phyloP scores from a whole-genome alignment of 2,797 vertebrate species.

The Gorsachius magnificus region DNA sequence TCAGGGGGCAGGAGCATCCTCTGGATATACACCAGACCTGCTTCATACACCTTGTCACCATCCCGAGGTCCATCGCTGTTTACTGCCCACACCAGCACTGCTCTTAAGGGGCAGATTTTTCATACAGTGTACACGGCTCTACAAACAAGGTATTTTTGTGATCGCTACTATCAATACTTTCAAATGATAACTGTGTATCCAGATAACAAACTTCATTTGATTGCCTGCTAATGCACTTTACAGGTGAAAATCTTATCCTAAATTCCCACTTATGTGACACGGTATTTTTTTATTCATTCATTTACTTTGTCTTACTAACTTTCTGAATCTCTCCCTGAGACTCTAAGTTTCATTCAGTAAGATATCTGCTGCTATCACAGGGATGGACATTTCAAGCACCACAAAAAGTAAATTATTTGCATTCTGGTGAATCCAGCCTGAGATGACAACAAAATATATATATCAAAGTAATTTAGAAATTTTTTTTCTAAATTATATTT shows the following conservation, averaged over 20 bases:
- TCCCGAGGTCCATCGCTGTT: not conserved
- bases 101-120: not conserved
- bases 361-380: not conserved
- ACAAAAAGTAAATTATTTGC: not conserved
- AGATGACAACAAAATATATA: not conserved
- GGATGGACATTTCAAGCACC: not conserved
- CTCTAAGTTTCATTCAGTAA: not conserved
- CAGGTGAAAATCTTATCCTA: not conserved
- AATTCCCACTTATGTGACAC: not conserved
- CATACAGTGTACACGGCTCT: not conserved
- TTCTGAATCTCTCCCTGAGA: not conserved
- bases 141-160: not conserved
- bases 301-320: not conserved
- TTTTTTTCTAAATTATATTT: not conserved
- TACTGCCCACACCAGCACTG: fast-evolving
- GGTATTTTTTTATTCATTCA: not conserved
- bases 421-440: not conserved
- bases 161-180: not conserved
- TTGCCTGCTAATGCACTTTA: not conserved
- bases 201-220: not conserved
- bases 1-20: not conserved
- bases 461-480: not conserved
- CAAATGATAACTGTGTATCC: not conserved
- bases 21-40: not conserved
- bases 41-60: not conserved